Evolutionary conservation across 1,140 invertebrate species (phyloP).

Genomic region (Plodia interpunctella): DNA sequence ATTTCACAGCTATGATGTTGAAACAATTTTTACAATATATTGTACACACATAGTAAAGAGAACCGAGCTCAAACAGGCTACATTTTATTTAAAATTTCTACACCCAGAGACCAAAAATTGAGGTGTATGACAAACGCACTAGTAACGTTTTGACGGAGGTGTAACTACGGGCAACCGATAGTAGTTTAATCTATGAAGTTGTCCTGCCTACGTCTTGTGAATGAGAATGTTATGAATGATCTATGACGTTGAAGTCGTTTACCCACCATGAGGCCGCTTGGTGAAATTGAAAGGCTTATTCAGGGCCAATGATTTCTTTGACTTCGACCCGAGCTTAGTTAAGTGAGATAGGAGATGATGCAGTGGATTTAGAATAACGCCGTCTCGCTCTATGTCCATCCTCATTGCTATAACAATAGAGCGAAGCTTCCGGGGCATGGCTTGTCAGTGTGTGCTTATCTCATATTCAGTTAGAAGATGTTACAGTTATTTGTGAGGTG

Average conservation of each 20-base stretch:
- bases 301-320: slow-evolving; percentile 15
- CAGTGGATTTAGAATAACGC: neutral
- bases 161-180: too few species aligned
- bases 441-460: neutral
- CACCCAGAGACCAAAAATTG: too few species aligned
- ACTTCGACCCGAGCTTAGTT: neutral
- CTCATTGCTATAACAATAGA: slow-evolving; percentile 22
- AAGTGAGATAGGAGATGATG: neutral
- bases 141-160: too few species aligned
- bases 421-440: slow-evolving; percentile 16
- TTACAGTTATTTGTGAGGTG: neutral
- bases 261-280: slow-evolving; percentile 17
- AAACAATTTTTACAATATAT: too few species aligned
- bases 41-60: too few species aligned
- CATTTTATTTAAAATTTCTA: too few species aligned
- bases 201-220: neutral
- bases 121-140: too few species aligned
- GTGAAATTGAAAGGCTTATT: slow-evolving; percentile 26
- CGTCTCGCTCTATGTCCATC: slow-evolving; percentile 14
- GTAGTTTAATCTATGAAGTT: neutral
- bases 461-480: neutral
- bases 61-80: too few species aligned
- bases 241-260: slow-evolving; percentile 25
- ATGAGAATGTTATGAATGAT: slow-evolving; percentile 5
- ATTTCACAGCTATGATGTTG: too few species aligned